Conservation (phyloP, 2,888 invertebrate species). For the Gonocerus acuteangulatus region DNA sequence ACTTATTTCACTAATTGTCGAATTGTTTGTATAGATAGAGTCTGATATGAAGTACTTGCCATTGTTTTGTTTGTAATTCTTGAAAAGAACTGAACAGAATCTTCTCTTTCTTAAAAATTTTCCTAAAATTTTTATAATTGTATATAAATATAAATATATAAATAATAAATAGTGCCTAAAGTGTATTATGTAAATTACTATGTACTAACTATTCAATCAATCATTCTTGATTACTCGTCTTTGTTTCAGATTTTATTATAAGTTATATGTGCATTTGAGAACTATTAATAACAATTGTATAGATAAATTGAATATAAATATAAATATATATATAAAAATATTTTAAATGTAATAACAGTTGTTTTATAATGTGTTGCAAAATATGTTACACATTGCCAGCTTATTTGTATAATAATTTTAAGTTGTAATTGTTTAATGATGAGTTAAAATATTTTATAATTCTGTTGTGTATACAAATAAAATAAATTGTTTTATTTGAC, state of each 20-base stretch:
- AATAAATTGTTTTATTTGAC: conserved; percentile 21
- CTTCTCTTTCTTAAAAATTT: too few species aligned
- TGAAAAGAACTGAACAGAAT: too few species aligned
- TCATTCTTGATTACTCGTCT: conserved; percentile 4
- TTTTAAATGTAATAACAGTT: conserved; percentile 11
- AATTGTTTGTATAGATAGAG: too few species aligned
- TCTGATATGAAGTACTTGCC: too few species aligned
- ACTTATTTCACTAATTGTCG: too few species aligned
- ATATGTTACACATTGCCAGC: conserved; percentile 5
- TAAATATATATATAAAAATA: conserved; percentile 7
- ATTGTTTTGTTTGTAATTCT: too few species aligned
- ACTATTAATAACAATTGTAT: conserved; percentile 14
- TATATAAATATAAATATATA: too few species aligned
- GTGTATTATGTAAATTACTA: too few species aligned
- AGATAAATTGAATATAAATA: neutral
- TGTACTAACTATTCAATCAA: too few species aligned
- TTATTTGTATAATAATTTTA: conserved; percentile 17
- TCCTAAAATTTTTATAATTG: too few species aligned
- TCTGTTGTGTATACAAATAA: conserved; percentile 17
- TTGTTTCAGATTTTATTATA: conserved; percentile 14
- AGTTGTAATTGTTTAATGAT: conserved; percentile 18
- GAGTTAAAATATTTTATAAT: conserved; percentile 20
- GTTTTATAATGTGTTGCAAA: conserved; percentile 17
- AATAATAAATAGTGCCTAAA: too few species aligned
- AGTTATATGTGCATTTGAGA: conserved; percentile 18